Evolutionary conservation across 2,113 vertebrate species (phyloP).

Genomic region (Chionodraco myersi): DNA sequence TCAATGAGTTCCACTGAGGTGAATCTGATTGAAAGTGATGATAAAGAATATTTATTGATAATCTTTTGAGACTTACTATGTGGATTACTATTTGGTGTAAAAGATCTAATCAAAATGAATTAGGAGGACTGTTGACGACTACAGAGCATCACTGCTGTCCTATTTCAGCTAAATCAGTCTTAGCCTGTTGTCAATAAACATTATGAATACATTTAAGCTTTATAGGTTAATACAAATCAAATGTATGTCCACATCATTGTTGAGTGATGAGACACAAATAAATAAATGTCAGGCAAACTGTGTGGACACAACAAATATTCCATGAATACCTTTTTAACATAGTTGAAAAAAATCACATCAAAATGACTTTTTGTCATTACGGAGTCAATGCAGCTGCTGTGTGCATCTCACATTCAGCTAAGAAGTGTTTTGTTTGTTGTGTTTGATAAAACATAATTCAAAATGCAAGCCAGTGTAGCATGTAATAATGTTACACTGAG

Average conservation of each 20-base stretch:
- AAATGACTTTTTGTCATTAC: neutral
- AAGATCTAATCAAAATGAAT: neutral
- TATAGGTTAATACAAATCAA: neutral
- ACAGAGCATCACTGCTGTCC: neutral
- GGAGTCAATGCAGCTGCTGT: neutral
- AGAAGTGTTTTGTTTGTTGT: neutral
- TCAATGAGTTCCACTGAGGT: no score
- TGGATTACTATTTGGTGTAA: no score
- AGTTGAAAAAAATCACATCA: neutral
- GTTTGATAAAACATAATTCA: constrained; percentile 23
- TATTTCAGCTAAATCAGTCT: constrained; percentile 7
- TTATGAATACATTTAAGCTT: no score
- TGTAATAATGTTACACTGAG: constrained; percentile 15
- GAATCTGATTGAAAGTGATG: neutral
- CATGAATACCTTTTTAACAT: no score
- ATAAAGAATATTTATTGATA: constrained; percentile 8
- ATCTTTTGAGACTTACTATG: neutral
- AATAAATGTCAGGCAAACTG: neutral
- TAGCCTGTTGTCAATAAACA: neutral
- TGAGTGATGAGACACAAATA: neutral
- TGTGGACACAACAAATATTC: neutral
- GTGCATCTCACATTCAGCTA: neutral
- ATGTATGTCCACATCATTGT: neutral
- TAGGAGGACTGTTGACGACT: neutral
- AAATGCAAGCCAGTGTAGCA: constrained; percentile 13